Evolutionary conservation across 2,113 vertebrate genomes (phyloP).

Genomic region (Zapus hudsonius): DNA sequence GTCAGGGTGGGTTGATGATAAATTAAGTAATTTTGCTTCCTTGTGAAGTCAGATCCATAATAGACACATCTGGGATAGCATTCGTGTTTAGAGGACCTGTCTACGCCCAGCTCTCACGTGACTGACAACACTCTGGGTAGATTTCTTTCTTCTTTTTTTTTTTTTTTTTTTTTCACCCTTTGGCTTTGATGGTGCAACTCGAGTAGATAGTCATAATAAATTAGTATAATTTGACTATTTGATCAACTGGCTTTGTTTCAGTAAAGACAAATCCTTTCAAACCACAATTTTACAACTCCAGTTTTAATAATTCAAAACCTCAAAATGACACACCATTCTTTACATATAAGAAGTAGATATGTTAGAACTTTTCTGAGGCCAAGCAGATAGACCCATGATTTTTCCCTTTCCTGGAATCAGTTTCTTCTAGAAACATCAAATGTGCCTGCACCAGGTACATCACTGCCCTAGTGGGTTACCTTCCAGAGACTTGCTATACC

Average conservation of each 20-base stretch:
- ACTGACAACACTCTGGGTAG: constrained; percentile 47
- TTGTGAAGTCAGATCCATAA: constrained; percentile 84
- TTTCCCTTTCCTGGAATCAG: neutral
- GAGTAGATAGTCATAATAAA: constrained; percentile 52
- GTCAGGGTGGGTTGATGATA: constrained; percentile 87
- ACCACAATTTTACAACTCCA: constrained; percentile 54
- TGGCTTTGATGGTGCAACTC: constrained; percentile 51
- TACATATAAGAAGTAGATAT: neutral
- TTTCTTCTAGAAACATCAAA: neutral
- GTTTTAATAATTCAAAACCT: constrained; percentile 60
- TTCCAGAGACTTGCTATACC: accelerated
- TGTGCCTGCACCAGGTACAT: too few species aligned
- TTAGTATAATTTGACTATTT: constrained; percentile 64
- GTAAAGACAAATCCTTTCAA: constrained; percentile 48
- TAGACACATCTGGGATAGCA: constrained; percentile 80
- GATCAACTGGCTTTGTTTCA: constrained; percentile 51
- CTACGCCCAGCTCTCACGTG: neutral
- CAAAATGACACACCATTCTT: neutral
- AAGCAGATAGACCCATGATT: neutral
- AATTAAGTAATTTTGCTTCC: constrained; percentile 88
- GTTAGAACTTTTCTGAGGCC: neutral
- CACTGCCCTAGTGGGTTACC: neutral
- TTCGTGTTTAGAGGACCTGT: constrained; percentile 76
- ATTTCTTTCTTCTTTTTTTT: constrained; percentile 21
- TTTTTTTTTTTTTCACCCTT: neutral